Evolutionary conservation across 2,888 invertebrate species (phyloP).

Genomic region (Ochropleura plecta): DNA sequence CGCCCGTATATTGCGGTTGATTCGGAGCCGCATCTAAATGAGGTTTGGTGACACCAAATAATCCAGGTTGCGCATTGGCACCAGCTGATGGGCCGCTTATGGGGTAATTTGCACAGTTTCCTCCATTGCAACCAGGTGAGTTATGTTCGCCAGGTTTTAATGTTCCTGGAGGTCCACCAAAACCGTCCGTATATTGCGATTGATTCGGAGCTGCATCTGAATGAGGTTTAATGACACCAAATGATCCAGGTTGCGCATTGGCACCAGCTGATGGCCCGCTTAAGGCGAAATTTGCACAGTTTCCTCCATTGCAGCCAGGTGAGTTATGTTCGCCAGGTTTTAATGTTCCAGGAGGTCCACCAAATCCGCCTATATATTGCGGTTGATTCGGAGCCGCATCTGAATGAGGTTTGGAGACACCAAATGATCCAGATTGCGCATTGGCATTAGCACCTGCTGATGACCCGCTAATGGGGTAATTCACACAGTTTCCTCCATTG

Average conservation of each 20-base stretch:
- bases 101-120: background rate
- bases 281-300: background rate
- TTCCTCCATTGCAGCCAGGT: background rate
- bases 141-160: background rate
- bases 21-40: background rate
- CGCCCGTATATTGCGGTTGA: conserved; percentile 30
- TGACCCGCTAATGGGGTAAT: no score
- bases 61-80: conserved; percentile 19
- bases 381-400: background rate
- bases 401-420: conserved; percentile 20
- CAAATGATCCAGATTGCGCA: background rate
- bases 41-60: conserved; percentile 21
- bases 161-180: background rate
- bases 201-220: background rate
- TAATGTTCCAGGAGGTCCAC: background rate
- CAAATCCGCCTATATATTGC: conserved; percentile 3
- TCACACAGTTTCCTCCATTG: no score
- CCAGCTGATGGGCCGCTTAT: conserved; percentile 2
- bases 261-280: background rate
- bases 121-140: background rate
- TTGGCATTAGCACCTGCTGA: no score
- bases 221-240: background rate
- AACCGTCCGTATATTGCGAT: background rate
- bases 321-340: background rate
- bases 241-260: background rate